Percentiles rank a stretch among this genome's conserved stretches.
phyloP scores from a whole-genome alignment of 2,113 vertebrate species.

The Aphyosemion australe region DNA sequence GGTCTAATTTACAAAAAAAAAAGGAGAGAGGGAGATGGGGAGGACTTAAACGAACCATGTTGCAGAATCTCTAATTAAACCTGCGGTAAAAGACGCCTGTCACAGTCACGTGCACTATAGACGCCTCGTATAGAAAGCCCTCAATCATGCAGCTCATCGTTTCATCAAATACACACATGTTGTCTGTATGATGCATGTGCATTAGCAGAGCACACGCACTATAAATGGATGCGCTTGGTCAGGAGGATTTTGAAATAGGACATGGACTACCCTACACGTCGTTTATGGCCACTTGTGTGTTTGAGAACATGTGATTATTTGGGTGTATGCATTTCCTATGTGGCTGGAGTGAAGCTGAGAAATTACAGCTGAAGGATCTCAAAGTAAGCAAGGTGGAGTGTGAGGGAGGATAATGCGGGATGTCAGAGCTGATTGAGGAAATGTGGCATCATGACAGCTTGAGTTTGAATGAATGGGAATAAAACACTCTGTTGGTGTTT shows the following conservation, averaged over 20 bases:
- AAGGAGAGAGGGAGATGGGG: constrained; percentile 21
- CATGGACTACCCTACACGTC: constrained; percentile 59
- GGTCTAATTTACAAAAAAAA: constrained; percentile 67
- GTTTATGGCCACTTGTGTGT: constrained; percentile 59
- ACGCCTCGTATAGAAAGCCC: constrained; percentile 50
- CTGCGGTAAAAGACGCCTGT: constrained; percentile 56
- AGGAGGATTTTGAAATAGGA: constrained; percentile 44
- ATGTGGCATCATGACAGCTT: constrained; percentile 64
- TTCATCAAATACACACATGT: constrained; percentile 46
- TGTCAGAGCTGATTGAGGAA: constrained; percentile 62
- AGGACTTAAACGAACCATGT: constrained; percentile 61
- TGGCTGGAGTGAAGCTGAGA: constrained; percentile 65
- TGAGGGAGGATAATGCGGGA: constrained; percentile 62
- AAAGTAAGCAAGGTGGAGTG: constrained; percentile 67
- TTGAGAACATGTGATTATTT: constrained; percentile 79
- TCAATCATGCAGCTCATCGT: constrained; percentile 26
- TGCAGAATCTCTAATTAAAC: constrained; percentile 76
- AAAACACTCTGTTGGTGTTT: constrained; percentile 53
- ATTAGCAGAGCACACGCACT: constrained; percentile 46
- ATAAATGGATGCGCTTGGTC: constrained; percentile 50
- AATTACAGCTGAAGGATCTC: constrained; percentile 67
- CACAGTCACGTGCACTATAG: constrained; percentile 47
- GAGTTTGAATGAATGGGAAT: constrained; percentile 61
- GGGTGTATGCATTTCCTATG: constrained; percentile 79
- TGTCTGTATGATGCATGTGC: constrained; percentile 37